Evolutionary conservation across 2,797 vertebrate species (phyloP), one percentile per base, ranked within the genome.

Genomic region (Molossus alvarezi): DNA sequence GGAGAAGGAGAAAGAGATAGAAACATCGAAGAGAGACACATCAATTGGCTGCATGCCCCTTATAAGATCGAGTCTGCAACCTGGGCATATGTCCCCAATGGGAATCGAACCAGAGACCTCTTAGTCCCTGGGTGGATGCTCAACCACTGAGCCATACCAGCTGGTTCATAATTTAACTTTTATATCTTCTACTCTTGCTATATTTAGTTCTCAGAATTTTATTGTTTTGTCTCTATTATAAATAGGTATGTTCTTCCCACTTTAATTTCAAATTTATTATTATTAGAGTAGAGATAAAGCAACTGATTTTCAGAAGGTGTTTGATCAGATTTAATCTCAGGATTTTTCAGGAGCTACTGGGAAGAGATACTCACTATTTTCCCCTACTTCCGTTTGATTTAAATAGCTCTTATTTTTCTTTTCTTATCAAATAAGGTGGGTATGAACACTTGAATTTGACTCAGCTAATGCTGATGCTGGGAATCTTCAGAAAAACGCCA

Each of bases 381-480:
- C 21, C 25, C 21, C 2, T 73, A 51, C 37, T 90, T 95, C 45
- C 3, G 67, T 69, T 76, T 85, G 27, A 73, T 37, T 90, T 72
- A 90, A 65, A 25, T 55, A n/a, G 25, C 1, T 67, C 20, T 88
- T 91, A 41, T 81, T 95, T 91, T 60, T 90, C 9, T 76, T 85
- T 37, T 15, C 45, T 75, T 60, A 64, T 62, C 58, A 85, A 62
- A 94, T 85, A 58, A 77, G 17, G 25, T 62, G 13, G 0, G 3
- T 41, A 69, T 71, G 21, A 6, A 45, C 58, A 76, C 76, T 76
- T 92, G 60, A 89, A 57, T 75, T 55, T 71, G 48, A 29, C n/a
- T 88, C 14, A 67, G n/a, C 48, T 91, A 9, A 89, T 77, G 81
- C n/a, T 82, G 48, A 79, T 48, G 5, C 23, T 91, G 23, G 2